Base-by-base conservation (phyloP, 2,113 vertebrate genomes). In the Tapirus terrestris region DNA sequence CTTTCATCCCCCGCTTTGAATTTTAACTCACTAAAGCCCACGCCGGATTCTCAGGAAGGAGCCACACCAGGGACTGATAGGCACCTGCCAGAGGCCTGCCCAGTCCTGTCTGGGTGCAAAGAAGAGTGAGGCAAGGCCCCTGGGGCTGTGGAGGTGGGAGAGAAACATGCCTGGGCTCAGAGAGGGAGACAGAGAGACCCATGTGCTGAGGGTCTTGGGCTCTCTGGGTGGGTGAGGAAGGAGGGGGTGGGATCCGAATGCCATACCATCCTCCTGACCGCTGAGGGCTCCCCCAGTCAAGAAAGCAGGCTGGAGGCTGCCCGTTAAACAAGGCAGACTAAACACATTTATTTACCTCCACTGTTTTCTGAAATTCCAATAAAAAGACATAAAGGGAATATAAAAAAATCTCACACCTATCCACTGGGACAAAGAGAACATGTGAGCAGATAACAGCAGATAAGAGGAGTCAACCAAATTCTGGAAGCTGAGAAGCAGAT, bases 21-120 rank as follows among this genome's bases (percentile, higher is more conserved):
- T 77, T 75, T 80, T 65, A 75, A 76, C 70, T n/a, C 56, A 6
- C 33, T 51, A 89, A 83, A 89, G 63, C 60, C 75, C 58, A 70
- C 14, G 33, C 23, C 43, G 63, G 45, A 63, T 89, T 79, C 79
- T 77, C 31, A 60, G 45, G 9, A 94, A 31, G 8, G 68, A 75
- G 17, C 48, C 56, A 33, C 4, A 16, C 8, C 25, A 27, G 25
- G n/a, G 60, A n/a, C 77, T 53, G 29, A 2, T 8, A 43, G 20
- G 16, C 27, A 51, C 10, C 8, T 13, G 25, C 58, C 18, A 1
- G 39, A n/a, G 43, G 29, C 79, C 48, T 36, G 65, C 45, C 27
- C 20, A 11, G 61, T 27, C 72, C 12, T 45, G 25, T 63, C 11
- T 17, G 16, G 29, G 11, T 48, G 39, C 58, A 33, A 51, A 89